These are phyloP conservation scores for Pseudomyrmex gracilis DNA, from an alignment of 1,140 invertebrate genomes.

Conservation along the genomic window DNA sequence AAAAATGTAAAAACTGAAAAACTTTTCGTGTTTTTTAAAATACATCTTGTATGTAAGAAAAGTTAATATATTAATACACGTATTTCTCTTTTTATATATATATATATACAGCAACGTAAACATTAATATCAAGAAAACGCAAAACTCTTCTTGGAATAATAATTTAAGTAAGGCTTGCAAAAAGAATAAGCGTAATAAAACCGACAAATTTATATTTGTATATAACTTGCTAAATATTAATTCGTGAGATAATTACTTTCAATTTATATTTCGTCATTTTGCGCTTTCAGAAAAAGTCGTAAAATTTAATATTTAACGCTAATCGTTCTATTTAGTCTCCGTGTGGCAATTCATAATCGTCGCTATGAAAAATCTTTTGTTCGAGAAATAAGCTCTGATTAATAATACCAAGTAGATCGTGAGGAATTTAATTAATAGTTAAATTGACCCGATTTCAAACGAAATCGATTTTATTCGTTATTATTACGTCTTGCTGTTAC, in stretches of 20 bases:
- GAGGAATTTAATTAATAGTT: conserved; percentile 38
- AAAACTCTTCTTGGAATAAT: background rate
- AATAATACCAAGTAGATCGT: conserved; percentile 49
- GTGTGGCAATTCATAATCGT: conserved; percentile 31
- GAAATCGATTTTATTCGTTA: conserved; percentile 5
- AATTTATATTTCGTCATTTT: background rate
- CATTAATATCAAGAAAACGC: background rate
- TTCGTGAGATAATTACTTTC: conserved; percentile 14
- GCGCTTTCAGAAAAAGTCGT: background rate
- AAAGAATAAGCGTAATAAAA: background rate
- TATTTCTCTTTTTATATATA: too few relatives aligned
- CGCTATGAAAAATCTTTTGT: background rate
- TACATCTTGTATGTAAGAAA: too few relatives aligned
- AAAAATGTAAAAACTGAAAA: too few relatives aligned
- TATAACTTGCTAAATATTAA: background rate
- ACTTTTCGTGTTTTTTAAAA: too few relatives aligned
- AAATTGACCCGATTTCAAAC: conserved; percentile 28
- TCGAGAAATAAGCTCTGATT: conserved; percentile 27
- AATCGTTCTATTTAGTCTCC: conserved; percentile 23
- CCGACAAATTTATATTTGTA: background rate
- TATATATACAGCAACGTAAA: background rate
- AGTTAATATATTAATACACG: too few relatives aligned
- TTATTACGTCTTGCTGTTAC: background rate
- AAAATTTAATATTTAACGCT: conserved; percentile 31
- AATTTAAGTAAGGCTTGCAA: background rate